phyloP scores from a whole-genome alignment of 2,888 invertebrate genomes.

The Busseola fusca region DNA sequence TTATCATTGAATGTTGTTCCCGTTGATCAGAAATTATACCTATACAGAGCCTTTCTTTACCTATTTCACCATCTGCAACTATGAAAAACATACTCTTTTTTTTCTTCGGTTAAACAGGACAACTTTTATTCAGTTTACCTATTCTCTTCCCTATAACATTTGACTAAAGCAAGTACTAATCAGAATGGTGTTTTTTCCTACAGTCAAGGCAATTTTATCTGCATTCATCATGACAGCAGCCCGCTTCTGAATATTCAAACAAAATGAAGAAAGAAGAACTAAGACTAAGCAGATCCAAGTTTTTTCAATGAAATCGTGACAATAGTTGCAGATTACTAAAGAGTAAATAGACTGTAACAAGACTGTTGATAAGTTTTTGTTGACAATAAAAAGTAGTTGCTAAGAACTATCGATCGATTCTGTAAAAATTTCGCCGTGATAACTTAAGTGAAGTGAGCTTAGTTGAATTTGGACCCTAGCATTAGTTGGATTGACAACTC shows the following conservation, averaged over 20 bases:
- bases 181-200: not conserved
- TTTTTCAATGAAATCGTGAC: conserved; percentile 29
- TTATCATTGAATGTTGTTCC: too few relatives aligned
- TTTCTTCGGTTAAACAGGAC: too few relatives aligned
- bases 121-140: not conserved
- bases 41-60: not conserved
- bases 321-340: conserved; percentile 19
- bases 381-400: conserved; percentile 41
- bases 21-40: not conserved
- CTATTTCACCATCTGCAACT: not conserved
- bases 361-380: conserved; percentile 41
- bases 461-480: too few relatives aligned
- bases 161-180: not conserved
- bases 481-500: too few relatives aligned
- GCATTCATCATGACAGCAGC: not conserved
- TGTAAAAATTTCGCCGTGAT: too few relatives aligned
- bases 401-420: too few relatives aligned
- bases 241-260: not conserved
- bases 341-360: conserved; percentile 54
- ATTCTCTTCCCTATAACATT: not conserved
- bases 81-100: not conserved
- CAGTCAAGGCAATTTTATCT: not conserved
- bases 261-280: conserved; percentile 4
- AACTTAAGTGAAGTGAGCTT: too few relatives aligned
- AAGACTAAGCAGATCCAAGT: conserved; percentile 15